phyloP scores from a whole-genome alignment of 1,140 invertebrate genomes.

The Maniola jurtina region DNA sequence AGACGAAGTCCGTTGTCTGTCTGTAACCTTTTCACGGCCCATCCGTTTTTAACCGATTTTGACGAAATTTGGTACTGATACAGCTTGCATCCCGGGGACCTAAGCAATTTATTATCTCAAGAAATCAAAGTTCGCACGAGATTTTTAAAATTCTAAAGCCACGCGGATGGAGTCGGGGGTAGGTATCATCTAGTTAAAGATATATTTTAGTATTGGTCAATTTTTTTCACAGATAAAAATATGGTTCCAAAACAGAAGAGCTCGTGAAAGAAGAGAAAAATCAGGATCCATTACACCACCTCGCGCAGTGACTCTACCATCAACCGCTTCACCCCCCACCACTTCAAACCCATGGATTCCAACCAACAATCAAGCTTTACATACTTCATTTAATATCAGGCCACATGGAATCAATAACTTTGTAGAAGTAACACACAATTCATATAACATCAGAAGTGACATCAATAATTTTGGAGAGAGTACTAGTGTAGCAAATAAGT shows the following conservation, averaged over 20 bases:
- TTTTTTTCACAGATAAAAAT: constrained; percentile 82
- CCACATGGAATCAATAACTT: not conserved
- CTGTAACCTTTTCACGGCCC: too few relatives aligned
- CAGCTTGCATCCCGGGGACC: too few relatives aligned
- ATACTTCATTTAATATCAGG: not conserved
- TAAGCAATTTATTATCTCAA: too few relatives aligned
- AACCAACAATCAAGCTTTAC: constrained; percentile 10
- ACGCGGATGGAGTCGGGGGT: too few relatives aligned
- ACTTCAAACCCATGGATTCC: constrained; percentile 22
- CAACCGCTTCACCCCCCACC: constrained; percentile 34
- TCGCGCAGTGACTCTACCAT: constrained; percentile 48
- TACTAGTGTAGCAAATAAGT: constrained; percentile 10
- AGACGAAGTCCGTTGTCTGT: too few relatives aligned
- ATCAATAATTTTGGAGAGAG: constrained; percentile 5
- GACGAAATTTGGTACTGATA: too few relatives aligned
- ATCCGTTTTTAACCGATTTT: too few relatives aligned
- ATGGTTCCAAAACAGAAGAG: constrained; percentile 88
- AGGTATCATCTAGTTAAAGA: too few relatives aligned
- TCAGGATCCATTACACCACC: constrained; percentile 49
- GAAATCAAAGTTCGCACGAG: too few relatives aligned
- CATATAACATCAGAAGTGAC: not conserved
- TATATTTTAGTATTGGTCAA: not conserved
- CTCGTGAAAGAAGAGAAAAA: constrained; percentile 82
- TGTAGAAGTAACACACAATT: not conserved
- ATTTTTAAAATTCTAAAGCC: too few relatives aligned